Base-by-base conservation (phyloP, 2,888 invertebrate species). In the Celastrina argiolus region DNA sequence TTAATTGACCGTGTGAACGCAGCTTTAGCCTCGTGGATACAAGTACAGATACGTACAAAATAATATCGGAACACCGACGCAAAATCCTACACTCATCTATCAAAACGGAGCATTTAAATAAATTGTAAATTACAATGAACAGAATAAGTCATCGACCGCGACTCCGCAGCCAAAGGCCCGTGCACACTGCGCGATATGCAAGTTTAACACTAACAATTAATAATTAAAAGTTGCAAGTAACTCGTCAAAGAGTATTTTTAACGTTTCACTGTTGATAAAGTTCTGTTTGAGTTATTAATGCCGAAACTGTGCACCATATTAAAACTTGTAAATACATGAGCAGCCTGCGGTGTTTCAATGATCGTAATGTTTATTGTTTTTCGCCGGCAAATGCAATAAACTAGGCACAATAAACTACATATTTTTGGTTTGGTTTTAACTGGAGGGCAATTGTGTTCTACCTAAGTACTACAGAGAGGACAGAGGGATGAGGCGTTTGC, bases 91-190 rank as follows among this genome's bases (percentile, higher is more conserved):
- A 72, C 74, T 78, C 81, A 82, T 86, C 82, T 84, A 84, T 85
- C 83, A 85, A 82, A 84, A 81, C 79, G 79, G 78, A 79, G 75
- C 81, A 86, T 88, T 88, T 85, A 84, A 87, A 88, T 88, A 86
- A 84, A 87, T 87, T 86, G 83, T 86, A 84, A 87, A 83, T 86
- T 87, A 84, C 85, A 88, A 88, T 87, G 86, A 83, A 83, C 80
- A 79, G 80, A 78, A 70, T 74, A 78, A 83, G 88, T 85, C 87
- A 81, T 79, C 82, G 85, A 87, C 86, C 88, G 78, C 81, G 72
- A 69, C 72, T 76, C 75, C 79, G 77, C 77, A 76, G 74, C 78
- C 77, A 79, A 82, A 79, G 81, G 77, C 76, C 56, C 12, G 18
- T 67, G 28, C 66, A 70, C 66, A 70, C 61, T 64, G 56, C 14